Percentiles rank a stretch among this genome's conserved stretches.
These are phyloP conservation scores for Hiodon alosoides DNA, from an alignment of 2,113 vertebrate species.

Conservation along the genomic window DNA sequence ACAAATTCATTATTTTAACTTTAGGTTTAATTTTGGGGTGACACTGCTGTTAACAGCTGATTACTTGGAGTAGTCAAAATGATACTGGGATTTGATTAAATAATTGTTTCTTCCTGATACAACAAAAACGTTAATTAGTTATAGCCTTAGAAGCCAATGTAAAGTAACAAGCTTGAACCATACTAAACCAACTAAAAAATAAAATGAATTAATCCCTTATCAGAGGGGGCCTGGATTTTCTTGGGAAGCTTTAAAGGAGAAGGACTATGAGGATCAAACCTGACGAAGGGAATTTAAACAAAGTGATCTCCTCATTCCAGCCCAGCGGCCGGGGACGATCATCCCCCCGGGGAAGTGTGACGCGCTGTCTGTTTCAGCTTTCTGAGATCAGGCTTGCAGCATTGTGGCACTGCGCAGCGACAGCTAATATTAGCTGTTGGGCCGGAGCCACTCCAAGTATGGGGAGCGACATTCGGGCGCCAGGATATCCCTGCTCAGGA, in stretches of 20 bases:
- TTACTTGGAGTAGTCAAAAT: too few relatives aligned
- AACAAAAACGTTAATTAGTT: too few relatives aligned
- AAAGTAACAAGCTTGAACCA: too few relatives aligned
- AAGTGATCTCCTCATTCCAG: background rate
- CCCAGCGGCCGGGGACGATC: background rate
- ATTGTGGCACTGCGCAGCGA: constrained; percentile 61
- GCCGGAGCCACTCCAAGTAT: constrained; percentile 71
- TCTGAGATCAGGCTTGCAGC: constrained; percentile 30
- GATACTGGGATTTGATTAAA: too few relatives aligned
- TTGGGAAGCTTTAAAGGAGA: constrained; percentile 25
- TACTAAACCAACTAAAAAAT: too few relatives aligned
- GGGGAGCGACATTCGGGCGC: constrained; percentile 94
- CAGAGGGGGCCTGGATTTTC: constrained; percentile 1
- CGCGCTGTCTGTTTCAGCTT: constrained; percentile 25
- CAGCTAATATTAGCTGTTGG: constrained; percentile 80
- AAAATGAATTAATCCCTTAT: too few relatives aligned
- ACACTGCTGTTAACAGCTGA: too few relatives aligned
- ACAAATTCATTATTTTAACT: too few relatives aligned
- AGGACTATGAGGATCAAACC: constrained; percentile 18
- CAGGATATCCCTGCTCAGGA: constrained; percentile 99
- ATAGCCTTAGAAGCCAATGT: too few relatives aligned
- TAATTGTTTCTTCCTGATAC: too few relatives aligned
- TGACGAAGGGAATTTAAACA: constrained; percentile 11
- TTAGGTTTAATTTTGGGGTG: too few relatives aligned
- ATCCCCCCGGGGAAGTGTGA: constrained; percentile 52